A percentile compares a stretch with the other conserved stretches of the same genome.
These are phyloP conservation scores for Lasiurus borealis DNA, from an alignment of 2,113 vertebrate species.

Conservation along the genomic window DNA sequence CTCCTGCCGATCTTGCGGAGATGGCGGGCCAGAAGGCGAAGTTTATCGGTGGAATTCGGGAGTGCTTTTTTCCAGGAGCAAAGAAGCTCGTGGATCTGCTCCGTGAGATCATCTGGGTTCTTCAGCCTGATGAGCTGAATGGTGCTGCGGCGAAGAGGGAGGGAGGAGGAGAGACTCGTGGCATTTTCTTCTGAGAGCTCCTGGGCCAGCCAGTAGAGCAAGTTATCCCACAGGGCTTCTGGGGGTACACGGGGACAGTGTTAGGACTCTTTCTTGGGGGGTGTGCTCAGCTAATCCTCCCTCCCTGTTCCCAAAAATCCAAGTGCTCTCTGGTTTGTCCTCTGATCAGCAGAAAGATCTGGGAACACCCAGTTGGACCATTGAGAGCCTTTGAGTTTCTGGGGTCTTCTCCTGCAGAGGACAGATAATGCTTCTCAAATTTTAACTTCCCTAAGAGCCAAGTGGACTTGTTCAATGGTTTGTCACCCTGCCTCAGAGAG, in stretches of 20 bases:
- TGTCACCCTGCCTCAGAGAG: rapidly evolving
- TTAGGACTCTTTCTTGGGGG: not conserved
- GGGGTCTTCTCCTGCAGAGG: not conserved
- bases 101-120: slow-evolving; percentile 85
- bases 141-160: slow-evolving; percentile 88
- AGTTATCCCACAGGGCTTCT: slow-evolving; percentile 87
- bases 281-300: not conserved
- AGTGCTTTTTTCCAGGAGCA: slow-evolving; percentile 91
- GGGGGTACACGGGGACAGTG: slow-evolving; percentile 40
- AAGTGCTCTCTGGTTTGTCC: not conserved
- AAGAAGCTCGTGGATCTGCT: slow-evolving; percentile 91
- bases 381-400: not conserved
- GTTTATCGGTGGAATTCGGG: slow-evolving; percentile 87
- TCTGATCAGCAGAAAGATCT: not conserved
- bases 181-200: slow-evolving; percentile 87
- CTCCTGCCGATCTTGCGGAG: slow-evolving; percentile 89
- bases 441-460: not conserved
- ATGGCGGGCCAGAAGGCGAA: slow-evolving; percentile 87
- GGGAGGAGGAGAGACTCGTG: slow-evolving; percentile 79
- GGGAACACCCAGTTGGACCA: not conserved
- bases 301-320: not conserved
- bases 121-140: slow-evolving; percentile 90
- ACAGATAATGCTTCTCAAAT: not conserved
- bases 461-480: not conserved
- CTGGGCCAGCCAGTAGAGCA: slow-evolving; percentile 87